These are phyloP conservation scores for Caenorhabditis afra DNA, from an alignment of 2,888 invertebrate species.

Conservation along the genomic window DNA sequence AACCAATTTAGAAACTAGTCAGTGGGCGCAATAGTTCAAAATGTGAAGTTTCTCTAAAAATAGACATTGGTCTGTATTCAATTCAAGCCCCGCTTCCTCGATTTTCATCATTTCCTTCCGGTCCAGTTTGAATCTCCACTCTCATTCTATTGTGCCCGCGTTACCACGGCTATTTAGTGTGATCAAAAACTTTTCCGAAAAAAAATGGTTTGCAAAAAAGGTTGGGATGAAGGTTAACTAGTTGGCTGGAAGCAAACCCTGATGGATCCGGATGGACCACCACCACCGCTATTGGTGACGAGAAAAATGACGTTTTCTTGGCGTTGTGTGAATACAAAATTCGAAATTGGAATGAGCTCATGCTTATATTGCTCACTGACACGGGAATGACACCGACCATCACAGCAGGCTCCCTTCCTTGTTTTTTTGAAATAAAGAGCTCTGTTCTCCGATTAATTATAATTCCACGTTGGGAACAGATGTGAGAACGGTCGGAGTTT, in stretches of 20 bases:
- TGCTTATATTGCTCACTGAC: constrained; percentile 16
- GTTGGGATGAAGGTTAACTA: not conserved
- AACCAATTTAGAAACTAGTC: no score
- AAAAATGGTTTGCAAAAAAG: not conserved
- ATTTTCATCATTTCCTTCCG: not conserved
- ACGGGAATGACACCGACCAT: no score
- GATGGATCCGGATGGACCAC: not conserved
- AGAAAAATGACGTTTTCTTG: not conserved
- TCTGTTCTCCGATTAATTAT: no score
- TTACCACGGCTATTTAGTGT: no score
- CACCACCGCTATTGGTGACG: not conserved
- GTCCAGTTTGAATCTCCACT: not conserved
- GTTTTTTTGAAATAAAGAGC: no score
- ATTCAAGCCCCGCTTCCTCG: not conserved
- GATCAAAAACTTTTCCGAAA: not conserved
- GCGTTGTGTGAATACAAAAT: constrained; percentile 12
- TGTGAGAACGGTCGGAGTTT: no score
- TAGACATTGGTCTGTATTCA: not conserved
- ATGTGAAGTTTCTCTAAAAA: not conserved
- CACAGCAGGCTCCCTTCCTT: no score
- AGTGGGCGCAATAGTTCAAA: no score
- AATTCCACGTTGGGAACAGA: no score
- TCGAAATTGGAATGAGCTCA: constrained; percentile 41
- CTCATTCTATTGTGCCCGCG: not conserved
- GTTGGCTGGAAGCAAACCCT: no score